phyloP scores from a whole-genome alignment of 2,113 vertebrate genomes.

The Rhadina sibilatrix region DNA sequence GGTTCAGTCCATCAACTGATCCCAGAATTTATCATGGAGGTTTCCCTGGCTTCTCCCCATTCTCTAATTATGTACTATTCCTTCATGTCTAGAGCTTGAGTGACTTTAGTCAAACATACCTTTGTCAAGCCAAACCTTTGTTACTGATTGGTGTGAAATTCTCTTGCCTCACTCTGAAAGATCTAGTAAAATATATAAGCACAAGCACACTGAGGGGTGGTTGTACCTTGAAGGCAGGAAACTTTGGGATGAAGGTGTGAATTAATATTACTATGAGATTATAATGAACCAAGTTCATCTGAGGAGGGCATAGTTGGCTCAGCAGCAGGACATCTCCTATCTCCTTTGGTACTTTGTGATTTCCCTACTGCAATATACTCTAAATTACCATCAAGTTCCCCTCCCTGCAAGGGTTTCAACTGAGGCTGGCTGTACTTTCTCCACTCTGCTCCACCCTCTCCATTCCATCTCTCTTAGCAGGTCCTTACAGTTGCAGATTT shows the following conservation, averaged over 20 bases:
- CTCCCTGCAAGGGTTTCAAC: not conserved
- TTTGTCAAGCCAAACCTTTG: not conserved
- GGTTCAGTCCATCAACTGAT: not conserved
- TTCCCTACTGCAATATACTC: not conserved
- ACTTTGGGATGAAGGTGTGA: not conserved
- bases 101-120: not conserved
- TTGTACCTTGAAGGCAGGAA: not conserved
- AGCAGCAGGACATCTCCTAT: not conserved
- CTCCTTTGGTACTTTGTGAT: not conserved
- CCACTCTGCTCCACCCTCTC: not conserved
- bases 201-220: not conserved
- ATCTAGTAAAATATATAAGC: not conserved
- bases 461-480: not conserved
- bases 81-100: not conserved
- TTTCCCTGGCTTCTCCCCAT: not conserved
- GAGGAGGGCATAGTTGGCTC: not conserved
- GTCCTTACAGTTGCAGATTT: not conserved
- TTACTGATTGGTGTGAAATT: not conserved
- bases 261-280: not conserved
- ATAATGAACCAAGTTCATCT: not conserved
- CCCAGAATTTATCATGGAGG: not conserved
- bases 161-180: not conserved
- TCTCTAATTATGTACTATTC: not conserved
- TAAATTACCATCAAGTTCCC: accelerated
- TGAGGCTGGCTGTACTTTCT: not conserved